A percentile compares a stretch with the other conserved stretches of the same genome.
These are phyloP conservation scores for Astreopora myriophthalma DNA, from an alignment of 64 coral and sea anemone species.

Conservation along the genomic window DNA sequence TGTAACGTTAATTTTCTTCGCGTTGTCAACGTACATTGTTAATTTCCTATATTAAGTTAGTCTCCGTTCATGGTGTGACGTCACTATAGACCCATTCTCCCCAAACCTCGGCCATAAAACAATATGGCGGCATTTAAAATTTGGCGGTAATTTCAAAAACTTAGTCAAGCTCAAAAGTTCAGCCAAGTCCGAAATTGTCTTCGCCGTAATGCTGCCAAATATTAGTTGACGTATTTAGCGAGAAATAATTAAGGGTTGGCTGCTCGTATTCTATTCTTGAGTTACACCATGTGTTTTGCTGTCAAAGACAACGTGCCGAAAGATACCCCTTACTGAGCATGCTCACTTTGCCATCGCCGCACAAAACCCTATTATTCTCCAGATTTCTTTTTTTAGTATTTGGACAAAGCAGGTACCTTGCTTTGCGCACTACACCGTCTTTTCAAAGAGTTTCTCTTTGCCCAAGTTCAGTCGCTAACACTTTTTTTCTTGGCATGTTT, in stretches of 20 bases:
- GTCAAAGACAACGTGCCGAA: conserved; percentile 33
- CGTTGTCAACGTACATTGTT: too few species aligned
- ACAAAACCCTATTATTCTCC: conserved; percentile 42
- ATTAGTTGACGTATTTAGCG: neutral
- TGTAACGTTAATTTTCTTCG: too few species aligned
- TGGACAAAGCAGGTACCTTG: conserved; percentile 49
- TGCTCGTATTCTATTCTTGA: neutral
- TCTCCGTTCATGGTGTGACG: too few species aligned
- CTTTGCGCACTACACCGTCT: conserved; percentile 33
- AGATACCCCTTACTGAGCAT: conserved; percentile 17
- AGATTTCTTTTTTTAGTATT: neutral
- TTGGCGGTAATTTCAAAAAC: neutral
- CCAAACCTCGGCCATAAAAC: too few species aligned
- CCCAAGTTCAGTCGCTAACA: neutral
- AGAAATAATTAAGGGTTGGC: neutral
- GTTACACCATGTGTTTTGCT: conserved; percentile 17
- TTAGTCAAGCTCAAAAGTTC: neutral
- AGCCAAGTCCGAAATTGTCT: neutral
- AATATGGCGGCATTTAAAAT: neutral
- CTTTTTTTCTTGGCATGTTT: conserved; percentile 70
- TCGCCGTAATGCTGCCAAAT: neutral
- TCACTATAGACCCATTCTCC: too few species aligned
- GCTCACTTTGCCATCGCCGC: neutral
- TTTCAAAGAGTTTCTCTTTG: neutral
- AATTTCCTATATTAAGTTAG: too few species aligned